Percentiles rank a stretch among this genome's conserved stretches.
These are phyloP conservation scores for Strix uralensis DNA, from an alignment of 2,113 vertebrate genomes.

Conservation along the genomic window DNA sequence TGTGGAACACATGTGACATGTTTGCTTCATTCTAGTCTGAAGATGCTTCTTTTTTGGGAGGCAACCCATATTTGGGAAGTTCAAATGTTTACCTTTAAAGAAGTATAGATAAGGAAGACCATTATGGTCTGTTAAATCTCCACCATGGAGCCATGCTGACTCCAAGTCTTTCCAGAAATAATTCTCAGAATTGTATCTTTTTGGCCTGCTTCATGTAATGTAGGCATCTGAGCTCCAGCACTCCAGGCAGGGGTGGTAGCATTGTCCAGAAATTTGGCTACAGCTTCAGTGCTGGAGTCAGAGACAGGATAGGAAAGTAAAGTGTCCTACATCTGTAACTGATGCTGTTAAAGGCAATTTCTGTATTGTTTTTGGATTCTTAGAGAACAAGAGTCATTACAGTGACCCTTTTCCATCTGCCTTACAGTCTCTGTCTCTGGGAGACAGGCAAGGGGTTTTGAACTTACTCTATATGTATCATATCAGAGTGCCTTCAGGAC, in stretches of 20 bases:
- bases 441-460: neutral
- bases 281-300: neutral
- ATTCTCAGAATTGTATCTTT: neutral
- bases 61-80: neutral
- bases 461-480: neutral
- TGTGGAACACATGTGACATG: rapidly evolving
- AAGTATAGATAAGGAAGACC: neutral
- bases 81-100: neutral
- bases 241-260: neutral
- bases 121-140: neutral
- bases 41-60: neutral
- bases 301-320: neutral
- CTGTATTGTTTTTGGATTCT: neutral
- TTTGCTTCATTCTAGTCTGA: neutral
- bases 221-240: neutral
- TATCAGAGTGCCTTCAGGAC: neutral
- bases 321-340: neutral
- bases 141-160: neutral
- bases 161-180: neutral
- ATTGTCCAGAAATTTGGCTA: neutral
- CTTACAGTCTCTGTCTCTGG: neutral
- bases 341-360: neutral
- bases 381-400: neutral
- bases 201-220: neutral
- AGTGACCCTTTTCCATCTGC: neutral